Conservation (phyloP, 2,113 vertebrate species). For the Micromys minutus region DNA sequence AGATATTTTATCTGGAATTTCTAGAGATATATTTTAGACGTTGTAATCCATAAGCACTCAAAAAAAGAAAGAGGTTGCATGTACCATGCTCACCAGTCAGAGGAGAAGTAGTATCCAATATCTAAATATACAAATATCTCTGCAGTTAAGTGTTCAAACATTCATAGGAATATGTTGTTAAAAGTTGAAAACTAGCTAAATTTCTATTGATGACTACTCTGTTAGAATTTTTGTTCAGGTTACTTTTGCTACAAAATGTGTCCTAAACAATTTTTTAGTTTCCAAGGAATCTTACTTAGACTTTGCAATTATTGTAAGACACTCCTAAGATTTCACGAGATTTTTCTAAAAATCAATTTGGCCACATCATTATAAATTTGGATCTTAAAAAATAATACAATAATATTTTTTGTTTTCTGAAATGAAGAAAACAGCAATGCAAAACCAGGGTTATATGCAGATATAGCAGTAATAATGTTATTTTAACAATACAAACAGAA, state of each 20-base stretch:
- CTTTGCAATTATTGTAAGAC: not conserved
- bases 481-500: conserved; percentile 41
- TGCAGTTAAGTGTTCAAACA: not conserved
- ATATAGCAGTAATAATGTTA: not conserved
- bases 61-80: not conserved
- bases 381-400: conserved; percentile 5
- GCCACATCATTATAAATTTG: not conserved
- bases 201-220: not conserved
- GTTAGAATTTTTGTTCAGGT: not conserved
- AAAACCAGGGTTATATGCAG: not conserved
- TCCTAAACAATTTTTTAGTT: not conserved
- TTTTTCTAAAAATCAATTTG: conserved; percentile 10
- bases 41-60: not conserved
- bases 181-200: not conserved
- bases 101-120: not conserved
- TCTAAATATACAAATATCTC: not conserved
- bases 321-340: not conserved
- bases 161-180: not conserved
- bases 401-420: not conserved
- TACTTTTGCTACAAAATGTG: not conserved
- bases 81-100: not conserved
- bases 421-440: not conserved
- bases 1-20: conserved; percentile 12
- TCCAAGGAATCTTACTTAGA: conserved; percentile 1
- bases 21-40: conserved; percentile 8